phyloP scores from a whole-genome alignment of 2,888 invertebrate genomes.

The Volucella inflata region DNA sequence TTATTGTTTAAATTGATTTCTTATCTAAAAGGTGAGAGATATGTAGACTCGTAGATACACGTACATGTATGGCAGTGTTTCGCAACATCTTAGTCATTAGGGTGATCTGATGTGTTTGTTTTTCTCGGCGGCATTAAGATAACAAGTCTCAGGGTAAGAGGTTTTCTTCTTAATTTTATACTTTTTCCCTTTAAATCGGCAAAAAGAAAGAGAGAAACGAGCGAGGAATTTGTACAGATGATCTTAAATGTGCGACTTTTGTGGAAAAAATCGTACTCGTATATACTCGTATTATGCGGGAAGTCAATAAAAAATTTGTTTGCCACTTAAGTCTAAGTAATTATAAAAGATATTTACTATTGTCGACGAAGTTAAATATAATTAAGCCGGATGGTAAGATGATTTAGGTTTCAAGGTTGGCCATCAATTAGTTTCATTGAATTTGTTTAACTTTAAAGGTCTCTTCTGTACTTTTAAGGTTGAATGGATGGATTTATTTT shows the following conservation, averaged over 20 bases:
- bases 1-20: constrained; percentile 51
- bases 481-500: not conserved
- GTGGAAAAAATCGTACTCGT: not conserved
- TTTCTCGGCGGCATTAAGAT: constrained; percentile 5
- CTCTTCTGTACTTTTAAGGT: not conserved
- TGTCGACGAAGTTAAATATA: constrained; percentile 33
- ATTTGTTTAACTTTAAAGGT: not conserved
- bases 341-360: constrained; percentile 43
- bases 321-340: constrained; percentile 39
- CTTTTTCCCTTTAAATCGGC: not conserved
- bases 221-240: not conserved
- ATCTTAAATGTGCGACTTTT: constrained; percentile 8
- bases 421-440: constrained; percentile 1
- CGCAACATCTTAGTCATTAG: constrained; percentile 20
- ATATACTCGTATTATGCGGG: not conserved
- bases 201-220: constrained; percentile 6
- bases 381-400: constrained; percentile 34
- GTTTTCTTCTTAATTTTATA: constrained; percentile 6
- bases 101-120: constrained; percentile 41
- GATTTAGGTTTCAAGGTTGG: constrained; percentile 17
- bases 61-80: not conserved
- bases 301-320: constrained; percentile 44
- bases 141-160: constrained; percentile 25
- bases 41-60: not conserved
- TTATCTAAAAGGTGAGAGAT: constrained; percentile 52